Evolutionary conservation across 2,797 vertebrate species (phyloP).

Genomic region (Enteromius paludinosus): DNA sequence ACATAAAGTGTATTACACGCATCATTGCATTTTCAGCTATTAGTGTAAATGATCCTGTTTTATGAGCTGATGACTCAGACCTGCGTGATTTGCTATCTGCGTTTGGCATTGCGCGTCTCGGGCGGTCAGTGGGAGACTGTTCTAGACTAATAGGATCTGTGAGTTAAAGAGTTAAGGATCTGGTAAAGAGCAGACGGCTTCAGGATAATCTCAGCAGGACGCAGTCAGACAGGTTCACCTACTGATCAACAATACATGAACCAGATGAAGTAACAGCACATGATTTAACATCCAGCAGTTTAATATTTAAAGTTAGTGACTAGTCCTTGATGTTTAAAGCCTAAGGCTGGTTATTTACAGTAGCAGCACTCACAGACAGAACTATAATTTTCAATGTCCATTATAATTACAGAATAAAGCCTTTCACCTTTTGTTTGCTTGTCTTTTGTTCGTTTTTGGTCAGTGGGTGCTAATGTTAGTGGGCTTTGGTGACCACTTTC

Average conservation of each 20-base stretch:
- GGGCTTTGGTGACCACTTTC: not conserved
- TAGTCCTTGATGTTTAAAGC: too few species aligned
- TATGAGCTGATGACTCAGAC: not conserved
- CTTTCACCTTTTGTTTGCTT: not conserved
- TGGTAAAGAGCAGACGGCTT: constrained; percentile 36
- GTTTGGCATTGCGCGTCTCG: not conserved
- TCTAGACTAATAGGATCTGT: constrained; percentile 44
- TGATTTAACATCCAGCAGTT: too few species aligned
- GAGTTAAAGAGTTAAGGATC: constrained; percentile 41
- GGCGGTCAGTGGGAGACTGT: not conserved
- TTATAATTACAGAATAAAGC: not conserved
- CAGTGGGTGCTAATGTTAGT: not conserved
- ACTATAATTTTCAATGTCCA: not conserved
- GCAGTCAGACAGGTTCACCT: not conserved
- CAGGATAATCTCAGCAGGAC: constrained; percentile 38
- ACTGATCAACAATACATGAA: not conserved
- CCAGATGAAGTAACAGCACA: not conserved
- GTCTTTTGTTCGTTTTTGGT: not conserved
- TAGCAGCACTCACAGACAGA: not conserved
- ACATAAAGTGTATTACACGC: not conserved
- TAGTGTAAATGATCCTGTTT: not conserved
- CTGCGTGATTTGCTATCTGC: not conserved
- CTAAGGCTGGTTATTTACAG: not conserved
- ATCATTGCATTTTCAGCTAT: not conserved
- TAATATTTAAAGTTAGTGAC: too few species aligned